These are phyloP conservation scores for Sclerurus mexicanus DNA, from an alignment of 2,113 vertebrate genomes.

Conservation along the genomic window DNA sequence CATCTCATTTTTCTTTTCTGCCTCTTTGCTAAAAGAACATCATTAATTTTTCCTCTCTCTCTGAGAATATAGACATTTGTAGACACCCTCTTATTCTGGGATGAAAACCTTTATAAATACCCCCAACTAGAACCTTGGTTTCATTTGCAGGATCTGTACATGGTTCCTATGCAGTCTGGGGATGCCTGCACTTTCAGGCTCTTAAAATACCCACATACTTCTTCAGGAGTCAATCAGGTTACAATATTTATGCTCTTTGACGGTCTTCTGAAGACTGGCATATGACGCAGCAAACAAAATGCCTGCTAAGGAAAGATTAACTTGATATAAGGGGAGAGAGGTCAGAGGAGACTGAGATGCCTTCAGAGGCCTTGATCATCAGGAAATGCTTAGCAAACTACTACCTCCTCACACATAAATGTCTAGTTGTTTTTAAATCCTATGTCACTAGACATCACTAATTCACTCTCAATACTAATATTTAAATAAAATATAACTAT, in stretches of 20 bases:
- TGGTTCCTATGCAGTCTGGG: neutral
- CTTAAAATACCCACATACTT: neutral
- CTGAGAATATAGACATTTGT: neutral
- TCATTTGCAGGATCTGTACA: neutral
- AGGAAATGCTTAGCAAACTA: neutral
- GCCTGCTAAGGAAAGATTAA: constrained; percentile 4
- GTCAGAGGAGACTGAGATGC: neutral
- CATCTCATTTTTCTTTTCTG: neutral
- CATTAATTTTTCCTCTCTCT: neutral
- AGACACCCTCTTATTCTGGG: neutral
- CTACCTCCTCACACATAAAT: neutral
- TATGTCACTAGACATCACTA: neutral
- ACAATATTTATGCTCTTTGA: neutral
- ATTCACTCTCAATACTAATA: neutral
- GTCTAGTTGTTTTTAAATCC: neutral
- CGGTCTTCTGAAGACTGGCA: neutral
- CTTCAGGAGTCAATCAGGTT: neutral
- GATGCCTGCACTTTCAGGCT: neutral
- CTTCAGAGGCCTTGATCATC: neutral
- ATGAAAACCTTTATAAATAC: neutral
- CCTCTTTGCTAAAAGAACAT: neutral
- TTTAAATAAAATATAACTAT: neutral
- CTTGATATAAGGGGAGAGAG: neutral
- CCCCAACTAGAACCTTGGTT: neutral
- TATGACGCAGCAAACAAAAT: neutral